Percentiles rank a stretch among this genome's conserved stretches.
These are phyloP conservation scores for Chironomus tentans DNA, from an alignment of 2,888 invertebrate species.

Conservation along the genomic window DNA sequence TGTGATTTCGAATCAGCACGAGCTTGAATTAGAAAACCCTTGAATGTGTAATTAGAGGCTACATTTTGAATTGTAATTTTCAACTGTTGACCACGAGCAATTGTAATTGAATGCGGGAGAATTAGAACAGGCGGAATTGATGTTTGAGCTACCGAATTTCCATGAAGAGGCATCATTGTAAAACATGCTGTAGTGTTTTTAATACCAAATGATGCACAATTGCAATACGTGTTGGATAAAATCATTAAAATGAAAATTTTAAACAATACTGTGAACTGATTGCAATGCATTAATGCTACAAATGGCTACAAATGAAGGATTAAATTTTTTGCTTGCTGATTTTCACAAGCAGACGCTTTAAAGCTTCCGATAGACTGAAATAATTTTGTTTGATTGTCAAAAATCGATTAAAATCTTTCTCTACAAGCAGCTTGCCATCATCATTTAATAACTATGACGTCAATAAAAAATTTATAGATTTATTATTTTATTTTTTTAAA, in stretches of 20 bases:
- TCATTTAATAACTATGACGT: too few relatives aligned
- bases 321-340: too few relatives aligned
- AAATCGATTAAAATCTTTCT: too few relatives aligned
- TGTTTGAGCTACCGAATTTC: not conserved
- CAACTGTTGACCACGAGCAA: not conserved
- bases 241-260: not conserved
- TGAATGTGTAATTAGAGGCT: slow-evolving; percentile 2
- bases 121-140: not conserved
- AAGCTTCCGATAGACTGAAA: too few relatives aligned
- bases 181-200: not conserved
- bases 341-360: too few relatives aligned
- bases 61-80: slow-evolving; percentile 10
- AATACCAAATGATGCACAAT: not conserved
- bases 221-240: not conserved
- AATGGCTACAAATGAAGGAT: too few relatives aligned
- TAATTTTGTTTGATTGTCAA: too few relatives aligned
- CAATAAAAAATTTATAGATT: too few relatives aligned
- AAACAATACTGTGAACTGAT: not conserved
- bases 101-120: slow-evolving; percentile 1
- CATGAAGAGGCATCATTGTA: not conserved
- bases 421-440: too few relatives aligned
- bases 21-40: slow-evolving; percentile 7
- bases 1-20: not conserved
- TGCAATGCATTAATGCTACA: too few relatives aligned
- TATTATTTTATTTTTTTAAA: too few relatives aligned